phyloP scores from a whole-genome alignment of 2,113 vertebrate genomes.

The Manacus vitellinus region DNA sequence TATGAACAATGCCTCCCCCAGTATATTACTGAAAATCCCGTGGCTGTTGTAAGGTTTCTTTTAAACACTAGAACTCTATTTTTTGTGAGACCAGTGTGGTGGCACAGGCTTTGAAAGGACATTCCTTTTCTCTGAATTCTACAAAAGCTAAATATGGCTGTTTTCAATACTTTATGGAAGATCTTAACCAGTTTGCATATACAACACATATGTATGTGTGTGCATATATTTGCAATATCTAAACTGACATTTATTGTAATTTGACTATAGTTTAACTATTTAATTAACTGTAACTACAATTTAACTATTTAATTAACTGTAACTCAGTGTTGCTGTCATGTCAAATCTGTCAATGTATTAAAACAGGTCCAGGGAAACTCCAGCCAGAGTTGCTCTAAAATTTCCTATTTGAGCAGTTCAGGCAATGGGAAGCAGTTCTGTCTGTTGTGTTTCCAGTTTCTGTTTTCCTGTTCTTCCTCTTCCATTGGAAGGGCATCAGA shows the following conservation, averaged over 20 bases:
- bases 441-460: not conserved
- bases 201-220: not conserved
- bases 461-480: not conserved
- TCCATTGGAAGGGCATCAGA: not conserved
- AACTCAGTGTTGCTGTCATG: not conserved
- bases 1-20: constrained; percentile 61
- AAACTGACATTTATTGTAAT: not conserved
- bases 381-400: not conserved
- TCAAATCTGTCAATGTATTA: not conserved
- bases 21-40: constrained; percentile 47
- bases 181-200: not conserved
- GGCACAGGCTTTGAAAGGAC: not conserved
- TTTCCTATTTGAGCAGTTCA: not conserved
- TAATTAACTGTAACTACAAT: not conserved
- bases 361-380: not conserved
- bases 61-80: constrained; percentile 46
- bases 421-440: not conserved
- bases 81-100: not conserved
- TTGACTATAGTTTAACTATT: not conserved
- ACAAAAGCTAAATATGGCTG: not conserved
- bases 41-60: constrained; percentile 47
- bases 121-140: not conserved
- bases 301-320: not conserved
- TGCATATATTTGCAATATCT: not conserved
- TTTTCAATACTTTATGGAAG: not conserved